phyloP scores from a whole-genome alignment of 2,113 vertebrate species.

The Chionomys nivalis region DNA sequence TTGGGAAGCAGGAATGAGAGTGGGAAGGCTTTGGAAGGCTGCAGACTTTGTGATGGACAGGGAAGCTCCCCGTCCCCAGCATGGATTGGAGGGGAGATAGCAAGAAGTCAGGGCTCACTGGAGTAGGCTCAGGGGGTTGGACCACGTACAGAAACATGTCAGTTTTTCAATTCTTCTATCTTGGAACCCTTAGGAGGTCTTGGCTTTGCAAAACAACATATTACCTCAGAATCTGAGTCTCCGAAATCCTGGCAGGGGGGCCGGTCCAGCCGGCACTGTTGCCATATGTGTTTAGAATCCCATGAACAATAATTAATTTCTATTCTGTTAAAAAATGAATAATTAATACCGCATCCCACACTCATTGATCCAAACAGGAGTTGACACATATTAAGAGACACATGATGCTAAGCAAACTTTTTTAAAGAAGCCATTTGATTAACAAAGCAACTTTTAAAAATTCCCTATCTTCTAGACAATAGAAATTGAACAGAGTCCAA shows the following conservation, averaged over 20 bases:
- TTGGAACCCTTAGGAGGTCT: slow-evolving; percentile 89
- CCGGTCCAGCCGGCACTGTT: slow-evolving; percentile 85
- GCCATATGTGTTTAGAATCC: slow-evolving; percentile 91
- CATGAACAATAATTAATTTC: slow-evolving; percentile 91
- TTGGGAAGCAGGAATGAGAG: slow-evolving; percentile 45
- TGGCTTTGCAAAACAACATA: slow-evolving; percentile 87
- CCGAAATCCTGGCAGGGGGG: slow-evolving; percentile 86
- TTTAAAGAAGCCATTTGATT: slow-evolving; percentile 69
- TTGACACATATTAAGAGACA: slow-evolving; percentile 79
- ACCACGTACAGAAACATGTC: slow-evolving; percentile 85
- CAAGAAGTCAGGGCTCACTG: slow-evolving; percentile 54
- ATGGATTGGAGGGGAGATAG: slow-evolving; percentile 70
- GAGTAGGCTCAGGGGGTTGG: slow-evolving; percentile 80
- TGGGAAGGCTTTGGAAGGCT: slow-evolving; percentile 62
- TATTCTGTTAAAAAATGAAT: slow-evolving; percentile 88
- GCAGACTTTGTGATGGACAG: slow-evolving; percentile 69
- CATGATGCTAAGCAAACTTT: slow-evolving; percentile 78
- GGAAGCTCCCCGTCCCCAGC: slow-evolving; percentile 48
- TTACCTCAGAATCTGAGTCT: slow-evolving; percentile 88
- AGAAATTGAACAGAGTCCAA: slow-evolving; percentile 66
- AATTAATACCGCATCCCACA: slow-evolving; percentile 86
- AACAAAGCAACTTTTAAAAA: slow-evolving; percentile 75
- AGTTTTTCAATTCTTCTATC: slow-evolving; percentile 88
- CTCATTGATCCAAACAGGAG: slow-evolving; percentile 83
- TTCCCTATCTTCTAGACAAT: slow-evolving; percentile 59